phyloP scores from a whole-genome alignment of 2,113 vertebrate species.

The Tachysurus vachellii region DNA sequence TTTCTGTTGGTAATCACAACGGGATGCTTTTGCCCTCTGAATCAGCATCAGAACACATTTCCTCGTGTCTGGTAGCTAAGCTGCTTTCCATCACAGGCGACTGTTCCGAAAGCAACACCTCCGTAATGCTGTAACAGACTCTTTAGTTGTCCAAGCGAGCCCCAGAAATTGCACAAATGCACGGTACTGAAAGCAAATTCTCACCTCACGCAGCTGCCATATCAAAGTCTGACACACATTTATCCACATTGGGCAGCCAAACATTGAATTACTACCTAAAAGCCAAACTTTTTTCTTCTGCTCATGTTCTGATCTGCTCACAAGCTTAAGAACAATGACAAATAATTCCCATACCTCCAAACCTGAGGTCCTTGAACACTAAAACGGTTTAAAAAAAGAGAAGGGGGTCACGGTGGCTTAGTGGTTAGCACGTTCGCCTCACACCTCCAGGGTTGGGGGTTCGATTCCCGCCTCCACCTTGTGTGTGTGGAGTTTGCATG shows the following conservation, averaged over 20 bases:
- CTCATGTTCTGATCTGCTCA: background rate
- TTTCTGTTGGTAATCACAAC: background rate
- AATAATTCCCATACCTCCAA: background rate
- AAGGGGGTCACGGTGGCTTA: too few species aligned
- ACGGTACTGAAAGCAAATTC: background rate
- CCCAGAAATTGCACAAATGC: constrained; percentile 13
- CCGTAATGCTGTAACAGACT: constrained; percentile 3
- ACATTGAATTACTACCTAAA: background rate
- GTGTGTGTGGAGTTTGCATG: too few species aligned
- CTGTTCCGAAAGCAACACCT: background rate
- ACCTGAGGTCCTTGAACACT: background rate
- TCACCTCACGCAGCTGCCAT: background rate
- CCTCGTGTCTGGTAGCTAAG: background rate
- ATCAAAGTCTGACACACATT: background rate
- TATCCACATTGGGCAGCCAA: background rate
- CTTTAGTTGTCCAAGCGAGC: background rate
- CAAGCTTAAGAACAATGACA: background rate
- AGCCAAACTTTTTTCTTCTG: background rate
- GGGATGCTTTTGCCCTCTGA: background rate
- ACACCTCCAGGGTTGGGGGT: too few species aligned
- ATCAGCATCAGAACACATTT: background rate
- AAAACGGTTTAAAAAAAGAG: background rate
- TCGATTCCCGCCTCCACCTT: too few species aligned
- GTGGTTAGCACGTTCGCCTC: too few species aligned
- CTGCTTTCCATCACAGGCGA: constrained; percentile 9